phyloP scores from a whole-genome alignment of 2,797 vertebrate genomes.

The Cercopithecus mitis region DNA sequence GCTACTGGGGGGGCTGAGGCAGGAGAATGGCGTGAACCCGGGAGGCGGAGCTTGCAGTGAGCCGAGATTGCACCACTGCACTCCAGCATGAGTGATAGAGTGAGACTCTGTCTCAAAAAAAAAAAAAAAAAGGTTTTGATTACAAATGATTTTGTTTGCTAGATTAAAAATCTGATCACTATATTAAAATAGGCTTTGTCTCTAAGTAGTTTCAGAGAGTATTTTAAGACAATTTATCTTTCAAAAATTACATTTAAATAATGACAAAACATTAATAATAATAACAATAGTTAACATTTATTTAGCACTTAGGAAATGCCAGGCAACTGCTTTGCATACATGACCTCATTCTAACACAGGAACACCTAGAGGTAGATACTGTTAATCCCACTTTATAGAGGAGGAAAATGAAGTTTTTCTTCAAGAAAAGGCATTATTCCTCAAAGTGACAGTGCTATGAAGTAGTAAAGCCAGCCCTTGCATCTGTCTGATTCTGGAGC shows the following conservation, averaged over 20 bases:
- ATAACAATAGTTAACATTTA: background rate
- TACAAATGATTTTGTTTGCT: slow-evolving; percentile 39
- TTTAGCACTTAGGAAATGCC: background rate
- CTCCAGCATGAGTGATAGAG: too few relatives aligned
- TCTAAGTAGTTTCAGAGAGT: background rate
- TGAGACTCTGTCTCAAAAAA: too few relatives aligned
- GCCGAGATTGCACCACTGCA: too few relatives aligned
- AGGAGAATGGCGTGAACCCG: too few relatives aligned
- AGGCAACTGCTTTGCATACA: background rate
- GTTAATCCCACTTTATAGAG: background rate
- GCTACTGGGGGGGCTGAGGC: too few relatives aligned
- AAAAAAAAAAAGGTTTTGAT: background rate
- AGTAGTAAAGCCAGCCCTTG: background rate
- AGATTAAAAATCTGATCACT: slow-evolving; percentile 7
- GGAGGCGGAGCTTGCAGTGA: too few relatives aligned
- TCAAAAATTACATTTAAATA: background rate
- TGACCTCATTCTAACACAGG: background rate
- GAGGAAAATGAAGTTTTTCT: background rate
- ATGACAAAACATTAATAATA: background rate
- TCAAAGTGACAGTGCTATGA: background rate
- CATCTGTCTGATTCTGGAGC: background rate
- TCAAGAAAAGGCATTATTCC: background rate
- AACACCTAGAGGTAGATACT: background rate
- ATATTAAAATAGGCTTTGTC: background rate
- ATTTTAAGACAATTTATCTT: slow-evolving; percentile 5